Percentiles rank a stretch among this genome's conserved stretches.
Evolutionary conservation across 1,140 invertebrate species (phyloP).

Genomic region (Zaprionus gabonicus): DNA sequence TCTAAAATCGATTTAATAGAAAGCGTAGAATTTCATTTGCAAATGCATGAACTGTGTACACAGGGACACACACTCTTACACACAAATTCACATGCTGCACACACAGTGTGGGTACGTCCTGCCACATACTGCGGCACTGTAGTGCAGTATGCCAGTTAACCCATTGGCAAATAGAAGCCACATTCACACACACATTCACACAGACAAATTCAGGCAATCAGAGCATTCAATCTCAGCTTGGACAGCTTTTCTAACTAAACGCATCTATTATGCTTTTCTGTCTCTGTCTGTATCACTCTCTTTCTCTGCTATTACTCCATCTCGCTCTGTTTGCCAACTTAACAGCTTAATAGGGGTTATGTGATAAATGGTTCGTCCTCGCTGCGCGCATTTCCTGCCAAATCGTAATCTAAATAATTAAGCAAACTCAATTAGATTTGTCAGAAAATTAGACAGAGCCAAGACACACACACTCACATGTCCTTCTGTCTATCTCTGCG

Average conservation of each 20-base stretch:
- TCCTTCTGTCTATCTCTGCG: background rate
- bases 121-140: conserved; percentile 16
- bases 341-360: conserved; percentile 47
- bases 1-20: conserved; percentile 33
- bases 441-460: conserved; percentile 40
- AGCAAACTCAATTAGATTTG: conserved; percentile 76
- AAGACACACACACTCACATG: conserved; percentile 35
- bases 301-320: background rate
- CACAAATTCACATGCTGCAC: background rate
- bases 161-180: conserved; percentile 21
- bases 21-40: conserved; percentile 28
- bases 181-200: background rate
- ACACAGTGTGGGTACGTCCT: background rate
- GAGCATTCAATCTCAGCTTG: conserved; percentile 19
- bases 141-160: conserved; percentile 3
- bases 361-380: conserved; percentile 61
- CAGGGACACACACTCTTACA: background rate
- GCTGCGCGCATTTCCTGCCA: conserved; percentile 43
- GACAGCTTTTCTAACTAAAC: conserved; percentile 6
- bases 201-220: background rate
- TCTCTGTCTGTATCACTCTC: background rate
- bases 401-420: conserved; percentile 78
- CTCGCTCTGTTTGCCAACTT: conserved; percentile 28
- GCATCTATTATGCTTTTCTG: conserved; percentile 30
- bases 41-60: conserved; percentile 7